phyloP scores from a whole-genome alignment of 2,113 vertebrate genomes.

The Natator depressus region DNA sequence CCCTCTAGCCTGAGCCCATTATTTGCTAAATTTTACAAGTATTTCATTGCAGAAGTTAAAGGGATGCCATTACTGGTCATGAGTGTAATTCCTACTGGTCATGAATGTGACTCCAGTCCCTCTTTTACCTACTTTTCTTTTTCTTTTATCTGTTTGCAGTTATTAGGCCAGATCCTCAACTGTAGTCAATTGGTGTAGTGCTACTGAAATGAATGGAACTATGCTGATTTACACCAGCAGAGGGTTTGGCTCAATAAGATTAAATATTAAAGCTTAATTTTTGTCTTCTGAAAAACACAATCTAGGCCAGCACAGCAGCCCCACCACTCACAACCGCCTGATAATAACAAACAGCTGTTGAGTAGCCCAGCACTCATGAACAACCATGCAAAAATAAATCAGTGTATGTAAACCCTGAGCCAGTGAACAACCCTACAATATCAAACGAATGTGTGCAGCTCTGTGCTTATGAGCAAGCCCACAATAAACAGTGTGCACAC shows the following conservation, averaged over 20 bases:
- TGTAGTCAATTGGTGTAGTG: neutral
- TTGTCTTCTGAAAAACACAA: neutral
- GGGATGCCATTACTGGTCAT: neutral
- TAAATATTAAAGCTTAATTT: constrained; percentile 7
- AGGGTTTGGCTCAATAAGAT: neutral
- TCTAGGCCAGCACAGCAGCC: neutral
- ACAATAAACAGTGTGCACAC: neutral
- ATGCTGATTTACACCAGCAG: neutral
- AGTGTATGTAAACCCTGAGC: neutral
- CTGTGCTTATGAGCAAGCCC: neutral
- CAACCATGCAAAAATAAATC: neutral
- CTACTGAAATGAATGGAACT: neutral
- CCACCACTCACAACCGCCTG: neutral
- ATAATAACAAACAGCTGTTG: neutral
- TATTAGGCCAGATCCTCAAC: neutral
- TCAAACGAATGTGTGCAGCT: accelerated
- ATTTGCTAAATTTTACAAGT: neutral
- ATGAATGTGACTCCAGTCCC: neutral
- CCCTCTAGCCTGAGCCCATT: neutral
- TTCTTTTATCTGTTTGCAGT: neutral
- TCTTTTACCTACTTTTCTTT: neutral
- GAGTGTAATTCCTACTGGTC: neutral
- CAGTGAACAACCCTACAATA: neutral
- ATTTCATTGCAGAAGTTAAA: neutral
- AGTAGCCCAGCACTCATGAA: neutral